These are phyloP conservation scores for Salpingus planirostris DNA, from an alignment of 2,888 invertebrate genomes.

Conservation along the genomic window DNA sequence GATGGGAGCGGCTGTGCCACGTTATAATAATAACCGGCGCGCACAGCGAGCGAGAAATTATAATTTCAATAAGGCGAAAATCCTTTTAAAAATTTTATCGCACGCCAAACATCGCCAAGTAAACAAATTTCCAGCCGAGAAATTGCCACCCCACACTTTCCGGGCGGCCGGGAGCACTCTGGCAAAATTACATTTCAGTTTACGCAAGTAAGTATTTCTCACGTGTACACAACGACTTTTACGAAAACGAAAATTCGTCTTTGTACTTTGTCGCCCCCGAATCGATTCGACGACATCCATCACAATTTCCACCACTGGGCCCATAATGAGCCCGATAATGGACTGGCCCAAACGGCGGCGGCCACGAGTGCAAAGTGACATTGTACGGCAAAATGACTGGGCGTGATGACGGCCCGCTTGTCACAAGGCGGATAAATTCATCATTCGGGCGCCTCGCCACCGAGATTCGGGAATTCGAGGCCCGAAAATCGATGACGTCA, in stretches of 20 bases:
- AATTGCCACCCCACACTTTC: too few species aligned
- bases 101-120: background rate
- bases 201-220: constrained; percentile 12
- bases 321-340: background rate
- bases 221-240: background rate
- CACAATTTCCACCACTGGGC: background rate
- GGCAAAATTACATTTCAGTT: background rate
- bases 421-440: constrained; percentile 28
- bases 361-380: constrained; percentile 25
- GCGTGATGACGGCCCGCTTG: constrained; percentile 33
- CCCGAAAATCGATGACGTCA: constrained; percentile 21
- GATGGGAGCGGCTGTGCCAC: constrained; percentile 22
- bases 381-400: constrained; percentile 34
- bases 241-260: too few species aligned
- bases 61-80: constrained; percentile 16
- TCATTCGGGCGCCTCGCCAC: constrained; percentile 17
- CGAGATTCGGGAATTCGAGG: too few species aligned
- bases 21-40: constrained; percentile 14
- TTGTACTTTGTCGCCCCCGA: too few species aligned
- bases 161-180: too few species aligned
- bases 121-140: too few species aligned
- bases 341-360: background rate
- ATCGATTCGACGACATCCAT: too few species aligned
- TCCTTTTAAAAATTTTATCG: constrained; percentile 8
- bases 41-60: constrained; percentile 14